Conservation (phyloP, 2,113 vertebrate genomes). For the Hassar affinis region DNA sequence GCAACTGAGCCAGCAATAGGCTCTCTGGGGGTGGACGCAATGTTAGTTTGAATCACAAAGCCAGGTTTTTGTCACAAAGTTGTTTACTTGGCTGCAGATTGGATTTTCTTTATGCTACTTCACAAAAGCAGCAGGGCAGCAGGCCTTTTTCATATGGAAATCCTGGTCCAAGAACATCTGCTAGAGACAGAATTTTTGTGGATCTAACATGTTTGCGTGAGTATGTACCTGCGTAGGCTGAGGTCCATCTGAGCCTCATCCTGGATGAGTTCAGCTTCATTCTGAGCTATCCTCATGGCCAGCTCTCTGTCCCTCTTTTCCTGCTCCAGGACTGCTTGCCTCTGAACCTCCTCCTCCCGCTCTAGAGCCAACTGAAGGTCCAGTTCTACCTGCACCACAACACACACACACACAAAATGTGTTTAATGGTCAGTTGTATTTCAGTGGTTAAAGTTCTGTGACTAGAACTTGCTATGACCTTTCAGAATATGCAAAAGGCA, state of each 20-base stretch:
- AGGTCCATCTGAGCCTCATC: conserved; percentile 84
- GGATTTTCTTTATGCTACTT: conserved; percentile 27
- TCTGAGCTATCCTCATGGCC: conserved; percentile 94
- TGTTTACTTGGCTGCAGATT: conserved; percentile 36
- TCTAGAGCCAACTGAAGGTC: conserved; percentile 85
- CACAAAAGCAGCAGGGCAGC: conserved; percentile 8
- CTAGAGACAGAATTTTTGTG: conserved; percentile 9
- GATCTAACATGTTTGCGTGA: conserved; percentile 5
- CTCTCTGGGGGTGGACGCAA: not conserved
- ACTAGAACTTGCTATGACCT: too few species aligned
- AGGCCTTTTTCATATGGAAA: conserved; percentile 43
- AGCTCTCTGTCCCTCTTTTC: conserved; percentile 91
- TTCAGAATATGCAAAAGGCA: not conserved
- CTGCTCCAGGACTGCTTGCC: conserved; percentile 83
- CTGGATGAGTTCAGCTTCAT: conserved; percentile 88
- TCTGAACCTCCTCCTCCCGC: conserved; percentile 84
- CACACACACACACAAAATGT: conserved; percentile 26
- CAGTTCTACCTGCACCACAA: conserved; percentile 80
- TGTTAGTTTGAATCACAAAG: conserved; percentile 18
- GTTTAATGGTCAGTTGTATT: not conserved
- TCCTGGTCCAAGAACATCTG: conserved; percentile 15
- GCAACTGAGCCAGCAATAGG: not conserved
- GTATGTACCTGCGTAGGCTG: conserved; percentile 85
- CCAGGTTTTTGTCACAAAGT: conserved; percentile 37
- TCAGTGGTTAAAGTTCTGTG: too few species aligned